Conservation (phyloP, 1,140 invertebrate species). For the Drosophila bocki region DNA sequence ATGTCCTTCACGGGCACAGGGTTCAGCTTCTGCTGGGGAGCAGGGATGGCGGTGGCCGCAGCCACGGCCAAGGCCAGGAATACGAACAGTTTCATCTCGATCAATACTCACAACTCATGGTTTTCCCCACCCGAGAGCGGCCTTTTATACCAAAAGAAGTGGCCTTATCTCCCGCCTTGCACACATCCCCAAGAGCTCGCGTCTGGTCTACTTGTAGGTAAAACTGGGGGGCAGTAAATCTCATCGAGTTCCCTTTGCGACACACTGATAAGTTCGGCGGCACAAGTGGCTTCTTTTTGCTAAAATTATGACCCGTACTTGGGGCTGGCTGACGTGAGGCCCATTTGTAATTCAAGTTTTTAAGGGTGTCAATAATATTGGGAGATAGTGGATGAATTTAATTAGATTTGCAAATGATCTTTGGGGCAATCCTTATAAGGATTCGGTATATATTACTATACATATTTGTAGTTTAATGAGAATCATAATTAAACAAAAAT, state of each 20-base stretch:
- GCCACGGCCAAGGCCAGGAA: slow-evolving; percentile 36
- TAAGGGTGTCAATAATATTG: background rate
- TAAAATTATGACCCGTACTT: slow-evolving; percentile 16
- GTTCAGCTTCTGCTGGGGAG: slow-evolving; percentile 33
- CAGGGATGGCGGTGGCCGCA: slow-evolving; percentile 30
- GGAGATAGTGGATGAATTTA: background rate
- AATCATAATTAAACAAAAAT: no score
- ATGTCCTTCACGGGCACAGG: slow-evolving; percentile 48
- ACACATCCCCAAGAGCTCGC: background rate
- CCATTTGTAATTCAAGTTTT: background rate
- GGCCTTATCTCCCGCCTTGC: slow-evolving; percentile 12
- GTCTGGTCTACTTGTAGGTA: background rate
- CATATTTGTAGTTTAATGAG: no score
- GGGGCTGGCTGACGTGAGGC: no score
- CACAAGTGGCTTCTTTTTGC: background rate
- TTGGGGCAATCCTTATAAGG: accelerated
- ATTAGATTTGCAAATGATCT: background rate
- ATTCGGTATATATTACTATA: no score
- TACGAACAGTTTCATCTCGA: slow-evolving; percentile 45
- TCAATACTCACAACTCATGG: slow-evolving; percentile 13
- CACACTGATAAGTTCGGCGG: slow-evolving; percentile 11
- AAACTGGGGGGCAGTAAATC: slow-evolving; percentile 18
- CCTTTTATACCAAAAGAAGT: slow-evolving; percentile 22
- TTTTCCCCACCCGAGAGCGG: background rate
- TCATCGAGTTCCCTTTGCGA: background rate